Evolutionary conservation across 2,113 vertebrate species (phyloP), one percentile per base, ranked within the genome.

Genomic region (Nerophis lumbriciformis): DNA sequence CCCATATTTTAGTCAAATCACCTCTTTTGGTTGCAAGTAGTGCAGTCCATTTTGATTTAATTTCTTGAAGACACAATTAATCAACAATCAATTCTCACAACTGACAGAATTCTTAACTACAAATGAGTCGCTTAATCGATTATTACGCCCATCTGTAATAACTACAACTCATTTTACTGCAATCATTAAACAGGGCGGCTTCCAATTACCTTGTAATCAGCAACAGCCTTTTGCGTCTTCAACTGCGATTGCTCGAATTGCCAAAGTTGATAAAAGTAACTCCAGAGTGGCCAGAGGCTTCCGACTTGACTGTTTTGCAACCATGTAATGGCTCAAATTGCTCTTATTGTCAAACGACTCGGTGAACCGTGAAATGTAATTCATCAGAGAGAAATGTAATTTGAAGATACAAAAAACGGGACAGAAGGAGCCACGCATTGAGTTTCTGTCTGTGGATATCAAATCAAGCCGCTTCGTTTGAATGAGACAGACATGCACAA

Each of bases 361-460:
- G 2, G 61, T 78, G 78, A 87, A 87, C 76, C 79, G 64, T 80
- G 78, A 88, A 87, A 87, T 71, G 75, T 79, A 79, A 73, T 75
- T 75, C 66, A 82, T 72, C 71, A 79, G 56, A 75, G 61, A 59
- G 67, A 78, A 83, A 86, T 81, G 73, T 71, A 82, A 87, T 85
- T 85, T 87, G 78, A 66, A 77, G 68, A 82, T 82, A 86, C 81
- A 77, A 79, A 85, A 77, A 79, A 85, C 69, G 66, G 68, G 73
- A 75, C 77, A 78, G 65, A 76, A 66, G 73, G 82, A 84, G 78
- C 63, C 76, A 69, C 55, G 10, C 81, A 76, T 71, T 59, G 69
- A 71, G 74, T 79, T 78, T 79, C 81, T 79, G 73, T 82, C 72
- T 68, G 56, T 38, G 49, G 79, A 77, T 80, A 81, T 85, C 83